These are phyloP conservation scores for Thalpophila matura DNA, from an alignment of 2,888 invertebrate species.

Conservation along the genomic window DNA sequence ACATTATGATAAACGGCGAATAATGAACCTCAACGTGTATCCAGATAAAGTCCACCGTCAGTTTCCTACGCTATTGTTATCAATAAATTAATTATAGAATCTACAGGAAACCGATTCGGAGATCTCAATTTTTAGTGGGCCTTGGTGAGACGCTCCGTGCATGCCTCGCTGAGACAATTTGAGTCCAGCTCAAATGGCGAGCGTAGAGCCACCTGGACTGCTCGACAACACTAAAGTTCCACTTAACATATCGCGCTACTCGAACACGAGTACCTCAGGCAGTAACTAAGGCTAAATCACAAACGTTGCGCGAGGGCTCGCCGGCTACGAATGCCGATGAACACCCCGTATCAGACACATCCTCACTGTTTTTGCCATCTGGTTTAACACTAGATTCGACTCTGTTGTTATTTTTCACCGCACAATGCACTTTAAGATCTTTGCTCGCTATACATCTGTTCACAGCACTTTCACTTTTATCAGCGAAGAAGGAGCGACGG, in stretches of 20 bases:
- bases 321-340: conserved; percentile 77
- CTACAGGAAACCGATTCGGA: conserved; percentile 91
- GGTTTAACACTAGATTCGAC: conserved; percentile 78
- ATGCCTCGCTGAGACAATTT: conserved; percentile 87
- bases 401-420: conserved; percentile 82
- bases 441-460: conserved; percentile 82
- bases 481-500: conserved; percentile 87
- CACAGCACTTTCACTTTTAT: conserved; percentile 88
- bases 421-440: conserved; percentile 85
- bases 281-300: conserved; percentile 90
- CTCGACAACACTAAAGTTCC: conserved; percentile 79
- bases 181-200: conserved; percentile 90
- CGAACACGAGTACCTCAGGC: conserved; percentile 84
- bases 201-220: conserved; percentile 81
- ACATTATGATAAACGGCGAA: conserved; percentile 80
- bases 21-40: conserved; percentile 68
- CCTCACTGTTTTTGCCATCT: conserved; percentile 81
- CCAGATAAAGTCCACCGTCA: conserved; percentile 88
- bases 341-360: conserved; percentile 82
- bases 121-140: conserved; percentile 86
- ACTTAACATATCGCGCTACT: conserved; percentile 74
- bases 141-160: conserved; percentile 85
- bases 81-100: conserved; percentile 90
- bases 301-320: conserved; percentile 83
- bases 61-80: conserved; percentile 89